phyloP scores from a whole-genome alignment of 37 sponge, comb jelly and placozoan genomes.

The Lycopodina hypogea region DNA sequence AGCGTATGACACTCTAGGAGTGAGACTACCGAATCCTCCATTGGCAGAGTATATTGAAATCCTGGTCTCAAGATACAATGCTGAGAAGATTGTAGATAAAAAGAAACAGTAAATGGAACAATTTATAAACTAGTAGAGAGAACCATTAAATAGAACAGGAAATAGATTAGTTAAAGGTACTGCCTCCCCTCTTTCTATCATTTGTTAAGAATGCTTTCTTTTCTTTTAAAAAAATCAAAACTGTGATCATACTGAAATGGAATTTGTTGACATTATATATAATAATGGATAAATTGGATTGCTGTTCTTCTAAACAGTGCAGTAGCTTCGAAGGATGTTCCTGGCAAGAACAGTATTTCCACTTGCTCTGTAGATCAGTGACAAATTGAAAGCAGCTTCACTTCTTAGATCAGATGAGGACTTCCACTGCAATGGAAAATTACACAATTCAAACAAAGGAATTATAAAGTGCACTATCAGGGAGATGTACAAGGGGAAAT shows the following conservation, averaged over 20 bases:
- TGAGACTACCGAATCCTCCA: conserved; percentile 38
- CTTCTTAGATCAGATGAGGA: conserved; percentile 41
- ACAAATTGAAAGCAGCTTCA: conserved; percentile 86
- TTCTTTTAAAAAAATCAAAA: too few relatives aligned
- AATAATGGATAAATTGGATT: too few relatives aligned
- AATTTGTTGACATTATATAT: too few relatives aligned
- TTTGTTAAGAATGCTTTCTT: too few relatives aligned
- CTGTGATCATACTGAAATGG: too few relatives aligned
- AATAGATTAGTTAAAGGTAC: too few relatives aligned
- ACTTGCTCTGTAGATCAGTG: conserved; percentile 73
- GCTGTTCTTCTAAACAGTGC: conserved; percentile 48
- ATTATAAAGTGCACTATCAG: not conserved
- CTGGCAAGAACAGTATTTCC: conserved; percentile 59
- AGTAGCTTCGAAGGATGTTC: conserved; percentile 52
- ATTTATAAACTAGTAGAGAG: not conserved
- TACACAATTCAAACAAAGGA: not conserved
- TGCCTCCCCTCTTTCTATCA: too few relatives aligned
- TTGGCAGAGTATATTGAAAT: conserved; percentile 27
- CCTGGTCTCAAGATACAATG: conserved; percentile 30
- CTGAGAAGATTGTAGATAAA: not conserved
- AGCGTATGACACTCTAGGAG: conserved; percentile 18
- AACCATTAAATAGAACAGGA: too few relatives aligned
- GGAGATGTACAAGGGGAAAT: not conserved
- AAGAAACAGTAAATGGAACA: not conserved
- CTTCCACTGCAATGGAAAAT: conserved; percentile 20